Conservation (phyloP, 2,113 vertebrate species). For the Chiloscyllium plagiosum region DNA sequence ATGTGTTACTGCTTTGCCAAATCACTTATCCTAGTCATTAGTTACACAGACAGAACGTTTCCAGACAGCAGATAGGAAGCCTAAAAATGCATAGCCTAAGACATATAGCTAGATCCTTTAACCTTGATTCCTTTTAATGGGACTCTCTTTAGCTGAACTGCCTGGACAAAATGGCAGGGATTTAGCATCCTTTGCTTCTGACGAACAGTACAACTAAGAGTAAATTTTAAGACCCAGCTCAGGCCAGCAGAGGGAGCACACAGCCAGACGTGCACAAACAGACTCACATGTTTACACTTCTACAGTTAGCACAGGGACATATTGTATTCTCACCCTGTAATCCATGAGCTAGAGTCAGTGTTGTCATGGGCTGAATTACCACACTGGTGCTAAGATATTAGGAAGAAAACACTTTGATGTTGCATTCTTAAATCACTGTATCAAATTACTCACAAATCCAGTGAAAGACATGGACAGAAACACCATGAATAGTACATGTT, state of each 20-base stretch:
- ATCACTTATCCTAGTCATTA: neutral
- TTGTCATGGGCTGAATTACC: neutral
- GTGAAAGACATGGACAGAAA: neutral
- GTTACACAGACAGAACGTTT: neutral
- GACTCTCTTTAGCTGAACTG: neutral
- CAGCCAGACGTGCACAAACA: too few relatives aligned
- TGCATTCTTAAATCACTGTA: neutral
- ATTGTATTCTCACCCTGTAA: neutral
- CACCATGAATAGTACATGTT: neutral
- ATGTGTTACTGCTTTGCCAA: neutral
- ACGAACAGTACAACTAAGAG: too few relatives aligned
- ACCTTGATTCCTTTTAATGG: neutral
- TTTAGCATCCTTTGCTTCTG: neutral
- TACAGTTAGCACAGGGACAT: neutral
- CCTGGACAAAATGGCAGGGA: neutral
- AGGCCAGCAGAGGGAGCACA: neutral
- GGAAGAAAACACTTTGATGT: neutral
- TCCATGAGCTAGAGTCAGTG: neutral
- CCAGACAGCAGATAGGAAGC: neutral
- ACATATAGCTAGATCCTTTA: neutral
- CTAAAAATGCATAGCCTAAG: neutral
- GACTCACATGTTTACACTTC: too few relatives aligned
- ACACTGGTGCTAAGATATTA: neutral
- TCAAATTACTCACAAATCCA: neutral
- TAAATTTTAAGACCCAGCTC: neutral